A percentile compares a stretch with the other conserved stretches of the same genome.
Evolutionary conservation across 2,888 invertebrate genomes (phyloP).

Genomic region (Capitulum mitella): DNA sequence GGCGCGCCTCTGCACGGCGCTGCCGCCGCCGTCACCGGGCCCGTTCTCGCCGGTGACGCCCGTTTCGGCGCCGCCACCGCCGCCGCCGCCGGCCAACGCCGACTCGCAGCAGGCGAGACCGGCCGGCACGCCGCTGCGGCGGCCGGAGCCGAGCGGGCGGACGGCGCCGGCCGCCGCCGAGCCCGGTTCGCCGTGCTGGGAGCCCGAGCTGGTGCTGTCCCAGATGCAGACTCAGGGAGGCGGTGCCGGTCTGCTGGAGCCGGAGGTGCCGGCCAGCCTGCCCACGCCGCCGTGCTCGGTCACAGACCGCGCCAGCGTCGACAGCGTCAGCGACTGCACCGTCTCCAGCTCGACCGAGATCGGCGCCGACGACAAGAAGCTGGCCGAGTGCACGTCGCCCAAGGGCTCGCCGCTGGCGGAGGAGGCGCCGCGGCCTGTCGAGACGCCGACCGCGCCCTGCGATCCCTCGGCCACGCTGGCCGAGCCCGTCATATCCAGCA

Average conservation of each 20-base stretch:
- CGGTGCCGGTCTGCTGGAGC: constrained; percentile 20
- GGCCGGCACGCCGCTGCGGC: background rate
- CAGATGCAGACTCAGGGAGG: background rate
- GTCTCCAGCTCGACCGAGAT: constrained; percentile 25
- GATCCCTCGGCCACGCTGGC: constrained; percentile 3
- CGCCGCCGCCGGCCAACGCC: constrained; percentile 28
- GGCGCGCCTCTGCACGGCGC: background rate
- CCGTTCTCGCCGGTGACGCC: constrained; percentile 24
- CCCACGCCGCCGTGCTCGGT: constrained; percentile 18
- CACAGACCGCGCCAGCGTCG: constrained; percentile 24
- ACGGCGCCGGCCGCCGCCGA: constrained; percentile 28
- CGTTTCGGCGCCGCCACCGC: constrained; percentile 31
- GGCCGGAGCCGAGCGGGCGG: background rate
- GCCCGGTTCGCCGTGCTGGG: constrained; percentile 35
- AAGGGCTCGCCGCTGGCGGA: background rate
- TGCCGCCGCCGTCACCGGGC: background rate
- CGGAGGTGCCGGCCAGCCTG: background rate
- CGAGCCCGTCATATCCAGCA: background rate
- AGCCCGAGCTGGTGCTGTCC: background rate
- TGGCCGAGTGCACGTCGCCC: constrained; percentile 23
- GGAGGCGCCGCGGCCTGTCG: constrained; percentile 16
- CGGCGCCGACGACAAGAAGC: constrained; percentile 16
- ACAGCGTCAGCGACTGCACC: constrained; percentile 26
- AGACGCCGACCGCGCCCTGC: background rate
- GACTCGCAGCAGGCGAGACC: constrained; percentile 5